Percentiles rank a stretch among this genome's conserved stretches.
Conservation (phyloP, 2,797 vertebrate species). For the Ptychadena robeensis region DNA sequence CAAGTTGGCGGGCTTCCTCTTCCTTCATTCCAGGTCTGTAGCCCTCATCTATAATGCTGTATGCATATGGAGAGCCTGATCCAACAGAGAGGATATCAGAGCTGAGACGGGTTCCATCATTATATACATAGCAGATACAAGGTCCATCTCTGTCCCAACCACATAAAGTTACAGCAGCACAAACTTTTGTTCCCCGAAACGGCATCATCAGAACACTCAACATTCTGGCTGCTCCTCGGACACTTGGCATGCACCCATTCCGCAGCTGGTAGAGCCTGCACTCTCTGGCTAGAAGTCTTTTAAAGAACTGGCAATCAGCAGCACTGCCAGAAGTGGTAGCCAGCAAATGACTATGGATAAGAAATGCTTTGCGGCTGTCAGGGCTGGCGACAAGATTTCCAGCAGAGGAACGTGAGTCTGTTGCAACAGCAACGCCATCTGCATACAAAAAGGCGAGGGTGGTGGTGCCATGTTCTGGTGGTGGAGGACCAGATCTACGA, state of each 20-base stretch:
- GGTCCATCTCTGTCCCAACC: constrained; percentile 84
- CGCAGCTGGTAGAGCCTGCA: constrained; percentile 81
- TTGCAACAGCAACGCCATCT: constrained; percentile 83
- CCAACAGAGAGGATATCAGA: constrained; percentile 83
- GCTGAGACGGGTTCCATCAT: constrained; percentile 79
- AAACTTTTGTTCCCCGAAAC: constrained; percentile 82
- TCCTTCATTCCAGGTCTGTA: constrained; percentile 75
- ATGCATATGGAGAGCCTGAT: constrained; percentile 86
- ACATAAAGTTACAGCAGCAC: constrained; percentile 84
- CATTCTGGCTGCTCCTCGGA: constrained; percentile 80
- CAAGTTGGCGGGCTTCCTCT: constrained; percentile 77
- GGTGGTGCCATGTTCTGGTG: constrained; percentile 81
- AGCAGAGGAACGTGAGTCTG: constrained; percentile 84
- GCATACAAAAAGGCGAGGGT: constrained; percentile 84
- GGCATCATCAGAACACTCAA: constrained; percentile 80
- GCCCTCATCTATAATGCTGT: constrained; percentile 76
- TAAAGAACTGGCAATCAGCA: constrained; percentile 84
- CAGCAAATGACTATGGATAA: constrained; percentile 82
- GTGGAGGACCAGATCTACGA: constrained; percentile 29
- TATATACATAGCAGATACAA: constrained; percentile 85
- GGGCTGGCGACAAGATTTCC: constrained; percentile 79
- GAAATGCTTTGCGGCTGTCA: constrained; percentile 77
- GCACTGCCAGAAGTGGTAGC: constrained; percentile 85
- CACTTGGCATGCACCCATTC: constrained; percentile 75
- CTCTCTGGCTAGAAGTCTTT: constrained; percentile 78